phyloP scores from a whole-genome alignment of 1,140 invertebrate genomes.

The Drosophila erecta region DNA sequence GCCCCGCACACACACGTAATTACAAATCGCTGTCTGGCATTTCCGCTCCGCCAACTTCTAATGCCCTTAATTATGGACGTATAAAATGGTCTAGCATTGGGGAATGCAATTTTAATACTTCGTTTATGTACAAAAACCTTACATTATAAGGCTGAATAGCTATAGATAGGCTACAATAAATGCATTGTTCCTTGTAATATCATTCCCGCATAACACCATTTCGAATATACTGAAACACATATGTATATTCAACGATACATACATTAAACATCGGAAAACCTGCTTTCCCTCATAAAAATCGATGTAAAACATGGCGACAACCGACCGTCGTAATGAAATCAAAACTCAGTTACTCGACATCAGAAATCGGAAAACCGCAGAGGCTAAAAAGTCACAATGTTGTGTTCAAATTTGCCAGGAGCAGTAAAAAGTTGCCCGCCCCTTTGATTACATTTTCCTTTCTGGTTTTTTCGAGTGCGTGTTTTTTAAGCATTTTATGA shows the following conservation, averaged over 20 bases:
- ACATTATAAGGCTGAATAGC: neutral
- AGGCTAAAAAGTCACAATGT: slow-evolving; percentile 53
- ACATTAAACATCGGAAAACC: slow-evolving; percentile 6
- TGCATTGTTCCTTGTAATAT: neutral
- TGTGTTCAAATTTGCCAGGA: slow-evolving; percentile 28
- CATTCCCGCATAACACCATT: too few species aligned
- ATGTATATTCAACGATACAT: neutral
- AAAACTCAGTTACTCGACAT: slow-evolving; percentile 34
- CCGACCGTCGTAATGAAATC: slow-evolving; percentile 41
- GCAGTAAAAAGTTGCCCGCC: slow-evolving; percentile 42
- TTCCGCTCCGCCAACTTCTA: slow-evolving; percentile 51
- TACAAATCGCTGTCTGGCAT: slow-evolving; percentile 51
- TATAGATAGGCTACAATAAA: too few species aligned
- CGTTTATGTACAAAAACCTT: neutral
- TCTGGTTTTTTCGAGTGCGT: neutral
- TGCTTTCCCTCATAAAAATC: slow-evolving; percentile 10
- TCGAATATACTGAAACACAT: too few species aligned
- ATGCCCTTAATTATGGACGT: slow-evolving; percentile 59
- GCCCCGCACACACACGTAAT: slow-evolving; percentile 13
- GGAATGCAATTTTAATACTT: neutral
- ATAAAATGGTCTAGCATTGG: slow-evolving; percentile 1
- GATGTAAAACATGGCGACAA: slow-evolving; percentile 35
- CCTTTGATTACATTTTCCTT: slow-evolving; percentile 8
- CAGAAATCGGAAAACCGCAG: slow-evolving; percentile 16
- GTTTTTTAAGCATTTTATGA: slow-evolving; percentile 17